Evolutionary conservation across 2,113 vertebrate species (phyloP).

Genomic region (Columba livia): DNA sequence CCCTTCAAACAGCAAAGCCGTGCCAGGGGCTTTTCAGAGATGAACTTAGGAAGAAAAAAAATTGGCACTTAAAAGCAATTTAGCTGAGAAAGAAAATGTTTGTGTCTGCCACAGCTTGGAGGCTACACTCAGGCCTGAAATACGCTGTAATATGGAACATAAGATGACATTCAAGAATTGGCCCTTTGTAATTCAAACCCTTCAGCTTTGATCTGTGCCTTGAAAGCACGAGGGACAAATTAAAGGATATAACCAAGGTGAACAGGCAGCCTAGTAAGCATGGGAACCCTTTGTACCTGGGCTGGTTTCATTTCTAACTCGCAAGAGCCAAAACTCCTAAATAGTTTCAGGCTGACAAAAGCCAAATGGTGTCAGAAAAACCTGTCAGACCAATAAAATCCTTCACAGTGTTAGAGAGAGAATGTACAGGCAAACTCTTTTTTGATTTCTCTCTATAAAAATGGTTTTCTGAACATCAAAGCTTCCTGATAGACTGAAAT

Average conservation of each 20-base stretch:
- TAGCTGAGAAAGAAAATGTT: not conserved
- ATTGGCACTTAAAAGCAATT: not conserved
- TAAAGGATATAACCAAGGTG: not conserved
- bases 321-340: not conserved
- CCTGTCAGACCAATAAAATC: not conserved
- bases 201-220: not conserved
- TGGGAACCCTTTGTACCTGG: not conserved
- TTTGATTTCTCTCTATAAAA: not conserved
- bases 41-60: not conserved
- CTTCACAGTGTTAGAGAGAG: not conserved
- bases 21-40: not conserved
- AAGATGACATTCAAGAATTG: not conserved
- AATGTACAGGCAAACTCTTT: not conserved
- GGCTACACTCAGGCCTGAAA: not conserved
- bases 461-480: not conserved
- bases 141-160: not conserved
- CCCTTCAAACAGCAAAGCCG: not conserved
- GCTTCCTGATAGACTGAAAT: not conserved
- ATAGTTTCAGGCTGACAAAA: not conserved
- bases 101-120: not conserved
- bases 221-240: not conserved
- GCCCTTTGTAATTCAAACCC: not conserved
- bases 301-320: not conserved
- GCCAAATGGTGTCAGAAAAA: not conserved
- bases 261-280: not conserved